Conservation (phyloP, 1,140 invertebrate species). For the Papilio dardanus region DNA sequence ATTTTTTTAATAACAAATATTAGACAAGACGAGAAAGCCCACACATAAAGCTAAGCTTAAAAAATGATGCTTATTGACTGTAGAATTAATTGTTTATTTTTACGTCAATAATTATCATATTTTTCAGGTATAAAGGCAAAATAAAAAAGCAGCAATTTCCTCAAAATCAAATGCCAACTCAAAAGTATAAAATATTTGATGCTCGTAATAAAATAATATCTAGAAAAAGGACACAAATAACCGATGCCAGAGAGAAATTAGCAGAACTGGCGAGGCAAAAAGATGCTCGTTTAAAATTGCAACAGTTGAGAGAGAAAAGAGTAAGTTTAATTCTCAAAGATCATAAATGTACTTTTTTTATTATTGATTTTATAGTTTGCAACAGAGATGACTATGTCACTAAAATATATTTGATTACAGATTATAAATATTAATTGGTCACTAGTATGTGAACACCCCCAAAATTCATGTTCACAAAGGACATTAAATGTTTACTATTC, state of each 20-base stretch:
- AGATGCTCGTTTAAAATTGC: conserved; percentile 85
- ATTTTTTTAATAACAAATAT: too few relatives aligned
- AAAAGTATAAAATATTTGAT: conserved; percentile 74
- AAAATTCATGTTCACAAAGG: neutral
- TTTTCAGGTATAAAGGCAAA: conserved; percentile 51
- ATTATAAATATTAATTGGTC: too few relatives aligned
- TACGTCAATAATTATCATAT: too few relatives aligned
- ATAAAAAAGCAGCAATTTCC: conserved; percentile 46
- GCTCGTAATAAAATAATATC: conserved; percentile 87
- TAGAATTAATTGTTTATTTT: conserved; percentile 5
- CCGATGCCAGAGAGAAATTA: conserved; percentile 87
- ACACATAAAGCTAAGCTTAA: too few relatives aligned
- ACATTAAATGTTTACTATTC: too few relatives aligned
- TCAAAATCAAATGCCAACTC: conserved; percentile 40
- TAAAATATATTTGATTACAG: too few relatives aligned
- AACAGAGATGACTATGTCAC: too few relatives aligned
- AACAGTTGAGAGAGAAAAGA: conserved; percentile 80
- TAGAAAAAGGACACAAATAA: conserved; percentile 85
- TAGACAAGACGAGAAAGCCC: too few relatives aligned
- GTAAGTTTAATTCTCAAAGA: conserved; percentile 46
- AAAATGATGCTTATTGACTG: too few relatives aligned
- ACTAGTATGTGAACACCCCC: too few relatives aligned
- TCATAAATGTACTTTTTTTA: too few relatives aligned
- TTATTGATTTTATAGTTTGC: too few relatives aligned
- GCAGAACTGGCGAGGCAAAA: conserved; percentile 86